A percentile compares a stretch with the other conserved stretches of the same genome.
These are phyloP conservation scores for Lordiphosa fenestrarum DNA, from an alignment of 2,888 invertebrate species.

Conservation along the genomic window DNA sequence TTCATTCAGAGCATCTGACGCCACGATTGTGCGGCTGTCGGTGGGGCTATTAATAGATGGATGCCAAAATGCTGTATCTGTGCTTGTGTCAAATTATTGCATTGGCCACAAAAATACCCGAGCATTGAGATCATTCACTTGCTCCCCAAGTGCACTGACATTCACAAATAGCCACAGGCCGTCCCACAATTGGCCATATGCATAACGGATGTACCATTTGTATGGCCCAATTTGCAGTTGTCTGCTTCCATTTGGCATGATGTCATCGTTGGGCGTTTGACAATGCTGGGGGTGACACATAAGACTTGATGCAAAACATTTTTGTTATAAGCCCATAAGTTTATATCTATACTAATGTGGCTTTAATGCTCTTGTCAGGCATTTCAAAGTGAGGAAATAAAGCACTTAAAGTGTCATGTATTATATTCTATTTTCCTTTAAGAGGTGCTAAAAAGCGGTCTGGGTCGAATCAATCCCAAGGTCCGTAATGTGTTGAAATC, in stretches of 20 bases:
- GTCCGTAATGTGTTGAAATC: too few species aligned
- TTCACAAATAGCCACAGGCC: slow-evolving; percentile 30
- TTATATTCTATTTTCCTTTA: background rate
- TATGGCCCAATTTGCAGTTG: slow-evolving; percentile 52
- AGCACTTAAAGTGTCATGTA: slow-evolving; percentile 54
- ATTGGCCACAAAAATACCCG: slow-evolving; percentile 43
- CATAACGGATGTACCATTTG: slow-evolving; percentile 3
- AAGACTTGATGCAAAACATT: slow-evolving; percentile 24
- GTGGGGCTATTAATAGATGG: slow-evolving; percentile 16
- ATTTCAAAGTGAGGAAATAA: slow-evolving; percentile 12
- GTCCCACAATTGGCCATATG: slow-evolving; percentile 55
- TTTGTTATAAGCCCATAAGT: slow-evolving; percentile 5
- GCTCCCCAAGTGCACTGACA: slow-evolving; percentile 64
- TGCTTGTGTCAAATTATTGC: slow-evolving; percentile 30
- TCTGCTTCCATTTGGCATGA: slow-evolving; percentile 32
- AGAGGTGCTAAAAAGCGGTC: too few species aligned
- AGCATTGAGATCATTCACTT: slow-evolving; percentile 62
- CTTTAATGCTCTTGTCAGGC: slow-evolving; percentile 33
- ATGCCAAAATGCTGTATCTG: slow-evolving; percentile 28
- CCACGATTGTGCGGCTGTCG: slow-evolving; percentile 27
- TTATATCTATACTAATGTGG: slow-evolving; percentile 21
- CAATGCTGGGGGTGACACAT: slow-evolving; percentile 12
- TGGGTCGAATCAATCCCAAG: background rate
- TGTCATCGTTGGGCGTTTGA: slow-evolving; percentile 44
- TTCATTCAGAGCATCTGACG: slow-evolving; percentile 46